Evolutionary conservation across 2,888 invertebrate species (phyloP).

Genomic region (Calliphora vomitoria): DNA sequence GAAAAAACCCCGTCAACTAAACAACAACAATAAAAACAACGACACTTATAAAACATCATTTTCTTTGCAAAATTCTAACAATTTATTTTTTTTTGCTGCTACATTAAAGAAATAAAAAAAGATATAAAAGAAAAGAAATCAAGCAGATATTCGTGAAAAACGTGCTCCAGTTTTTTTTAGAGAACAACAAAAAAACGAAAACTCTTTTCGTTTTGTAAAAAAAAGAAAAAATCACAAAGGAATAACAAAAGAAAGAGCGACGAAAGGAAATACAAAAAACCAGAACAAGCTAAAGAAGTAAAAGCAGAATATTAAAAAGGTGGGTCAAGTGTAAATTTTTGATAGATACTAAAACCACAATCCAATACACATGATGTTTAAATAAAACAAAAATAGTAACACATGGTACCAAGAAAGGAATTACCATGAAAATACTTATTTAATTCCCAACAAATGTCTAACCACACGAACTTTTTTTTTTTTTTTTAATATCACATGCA

Average conservation of each 20-base stretch:
- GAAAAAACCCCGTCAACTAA: conserved; percentile 64
- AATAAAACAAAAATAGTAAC: conserved; percentile 3
- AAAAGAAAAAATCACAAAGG: conserved; percentile 41
- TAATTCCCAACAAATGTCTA: conserved; percentile 15
- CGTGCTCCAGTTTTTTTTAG: conserved; percentile 60
- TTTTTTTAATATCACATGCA: conserved; percentile 21
- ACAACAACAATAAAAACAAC: conserved; percentile 60
- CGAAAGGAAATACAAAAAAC: conserved; percentile 41
- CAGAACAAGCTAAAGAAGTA: conserved; percentile 44
- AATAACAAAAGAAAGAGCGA: conserved; percentile 42
- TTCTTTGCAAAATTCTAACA: conserved; percentile 45
- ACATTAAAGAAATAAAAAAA: conserved; percentile 10
- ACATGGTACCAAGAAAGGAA: conserved; percentile 37
- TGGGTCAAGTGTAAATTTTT: conserved; percentile 82
- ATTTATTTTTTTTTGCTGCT: conserved; percentile 49
- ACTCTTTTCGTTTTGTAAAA: conserved; percentile 49
- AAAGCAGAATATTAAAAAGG: conserved; percentile 77
- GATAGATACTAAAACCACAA: conserved; percentile 58
- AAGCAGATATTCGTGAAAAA: conserved; percentile 51
- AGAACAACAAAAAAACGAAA: conserved; percentile 50
- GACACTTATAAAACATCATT: conserved; percentile 9
- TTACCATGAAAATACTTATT: conserved; percentile 6
- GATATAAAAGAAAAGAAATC: conserved; percentile 16
- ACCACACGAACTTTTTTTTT: conserved; percentile 11
- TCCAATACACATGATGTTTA: conserved; percentile 59